Base-by-base conservation (phyloP, 2,797 vertebrate genomes). In the Ispidina picta region DNA sequence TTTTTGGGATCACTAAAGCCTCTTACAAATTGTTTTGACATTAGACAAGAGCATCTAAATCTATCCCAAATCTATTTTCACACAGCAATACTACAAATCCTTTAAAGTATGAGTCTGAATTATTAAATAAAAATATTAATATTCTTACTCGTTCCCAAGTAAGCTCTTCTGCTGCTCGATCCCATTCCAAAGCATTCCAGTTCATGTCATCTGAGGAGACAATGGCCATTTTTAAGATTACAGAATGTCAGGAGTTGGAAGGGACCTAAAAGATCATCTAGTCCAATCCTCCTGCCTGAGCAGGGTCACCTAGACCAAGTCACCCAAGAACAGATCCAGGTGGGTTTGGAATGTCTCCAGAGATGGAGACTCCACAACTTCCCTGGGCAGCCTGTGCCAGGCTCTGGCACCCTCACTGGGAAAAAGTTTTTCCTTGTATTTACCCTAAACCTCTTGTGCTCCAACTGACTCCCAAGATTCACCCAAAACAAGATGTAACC, bases 101-200 rank as follows among this genome's bases (percentile, higher is more conserved):
- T 64, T 62, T 85, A n/a, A 72, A 54, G 25, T 33, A 41, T 22
- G 19, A 74, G 21, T 37, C 28, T 75, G 21, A 75, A 39, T 63
- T 41, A 86, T 28, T 74, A 20, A 81, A 70, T 25, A 44, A 44
- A 44, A 44, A 44, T 20, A 44, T 19, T 21, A 76, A 28, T 5
- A 56, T n/a, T 95, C 91, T 90, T 93, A 96, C 96, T 98, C 99
- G 97, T 95, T 99, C 99, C 99, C 99, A 99, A 11, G 99, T 99
- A 79, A 99, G 98, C 83, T 99, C 99, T 96, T 99, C 99, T 20
- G 99, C 99, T 37, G 99, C 99, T 96, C 99, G 98, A 96, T 99
- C 99, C 99, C 99, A 99, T 94, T 99, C 99, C 96, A 99, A 96
- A 81, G 99, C 99, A 89, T 99, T 99, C 99, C 99, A 99, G 91